Evolutionary conservation across 2,888 invertebrate species (phyloP), one percentile per base, ranked within the genome.

Genomic region (Heliconius ismenius): DNA sequence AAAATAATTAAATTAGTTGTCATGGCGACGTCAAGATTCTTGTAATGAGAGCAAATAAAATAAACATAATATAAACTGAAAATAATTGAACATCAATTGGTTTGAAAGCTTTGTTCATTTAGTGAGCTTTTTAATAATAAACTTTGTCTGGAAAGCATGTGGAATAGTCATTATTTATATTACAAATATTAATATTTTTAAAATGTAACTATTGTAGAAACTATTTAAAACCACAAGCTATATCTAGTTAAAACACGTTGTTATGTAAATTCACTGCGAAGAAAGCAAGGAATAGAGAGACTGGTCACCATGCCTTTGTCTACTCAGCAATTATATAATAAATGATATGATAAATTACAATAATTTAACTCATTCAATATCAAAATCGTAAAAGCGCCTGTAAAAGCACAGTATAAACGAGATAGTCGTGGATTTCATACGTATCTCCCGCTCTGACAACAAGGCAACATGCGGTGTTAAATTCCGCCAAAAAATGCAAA

Each of bases 31-130:
- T 39, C 15, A 39, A 67, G 39, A 24, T 43, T 24, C 24, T 18
- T 24, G 39, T 67, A 67, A 67, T 15, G 13, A 36, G 39, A 65
- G 36, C 36, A n/a, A 39, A 43, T 15, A 15, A 24, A 36, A 67
- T 67, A 67, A 64, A 64, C 18, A 32, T 21, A 32, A 24, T 24
- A 67, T 67, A 67, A 67, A 39, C 67, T 67, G 67, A 67, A 43
- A 67, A 67, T 39, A 67, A 67, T 67, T 67, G 39, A 43, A 24
- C 39, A 39, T 18, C 67, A 39, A 67, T 39, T 67, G 39, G 10
- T 67, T 39, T 67, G 24, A 67, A 39, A 64, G 21, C 64, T 21
- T 21, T 21, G n/a, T 58, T 58, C 58, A n/a, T 58, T 58, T n/a
- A 58, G 58, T n/a, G n/a, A 58, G 58, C 58, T 58, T 54, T 54